A percentile compares a stretch with the other conserved stretches of the same genome.
Evolutionary conservation across 2,888 invertebrate genomes (phyloP).

Genomic region (Holacanthella duospinosa): DNA sequence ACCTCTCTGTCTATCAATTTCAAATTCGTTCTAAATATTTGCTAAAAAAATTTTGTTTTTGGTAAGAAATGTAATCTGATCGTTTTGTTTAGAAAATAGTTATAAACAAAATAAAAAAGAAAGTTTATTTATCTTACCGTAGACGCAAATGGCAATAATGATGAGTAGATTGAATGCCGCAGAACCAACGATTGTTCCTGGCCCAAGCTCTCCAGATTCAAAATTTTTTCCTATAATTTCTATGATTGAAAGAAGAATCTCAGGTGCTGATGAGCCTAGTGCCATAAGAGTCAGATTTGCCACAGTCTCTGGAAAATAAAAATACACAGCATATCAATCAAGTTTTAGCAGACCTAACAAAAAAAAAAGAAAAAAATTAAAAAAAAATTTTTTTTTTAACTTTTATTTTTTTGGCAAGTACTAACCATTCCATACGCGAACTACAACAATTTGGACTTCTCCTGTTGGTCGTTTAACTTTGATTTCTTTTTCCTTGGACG

Average conservation of each 20-base stretch:
- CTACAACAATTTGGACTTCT: constrained; percentile 75
- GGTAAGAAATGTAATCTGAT: too few species aligned
- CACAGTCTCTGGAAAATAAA: constrained; percentile 53
- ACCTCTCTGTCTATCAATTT: too few species aligned
- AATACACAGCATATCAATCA: not conserved
- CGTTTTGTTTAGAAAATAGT: too few species aligned
- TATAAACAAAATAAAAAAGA: too few species aligned
- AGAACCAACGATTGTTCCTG: constrained; percentile 87
- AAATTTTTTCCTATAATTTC: constrained; percentile 94
- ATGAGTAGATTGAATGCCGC: constrained; percentile 98
- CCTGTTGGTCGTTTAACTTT: constrained; percentile 79
- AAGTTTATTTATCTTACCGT: too few species aligned
- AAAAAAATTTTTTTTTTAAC: not conserved
- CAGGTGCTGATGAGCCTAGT: constrained; percentile 94
- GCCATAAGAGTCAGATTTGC: constrained; percentile 98
- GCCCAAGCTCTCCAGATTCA: constrained; percentile 91
- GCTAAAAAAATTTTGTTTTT: too few species aligned
- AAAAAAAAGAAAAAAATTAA: constrained; percentile 41
- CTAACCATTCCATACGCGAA: constrained; percentile 86
- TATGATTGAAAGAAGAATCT: constrained; percentile 92
- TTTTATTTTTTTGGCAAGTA: not conserved
- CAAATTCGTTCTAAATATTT: too few species aligned
- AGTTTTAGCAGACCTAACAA: not conserved
- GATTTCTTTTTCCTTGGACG: constrained; percentile 91
- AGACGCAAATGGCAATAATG: constrained; percentile 88